Evolutionary conservation across 2,888 invertebrate genomes (phyloP), one percentile per base, ranked within the genome.

Genomic region (Cremastobaeus sp.): DNA sequence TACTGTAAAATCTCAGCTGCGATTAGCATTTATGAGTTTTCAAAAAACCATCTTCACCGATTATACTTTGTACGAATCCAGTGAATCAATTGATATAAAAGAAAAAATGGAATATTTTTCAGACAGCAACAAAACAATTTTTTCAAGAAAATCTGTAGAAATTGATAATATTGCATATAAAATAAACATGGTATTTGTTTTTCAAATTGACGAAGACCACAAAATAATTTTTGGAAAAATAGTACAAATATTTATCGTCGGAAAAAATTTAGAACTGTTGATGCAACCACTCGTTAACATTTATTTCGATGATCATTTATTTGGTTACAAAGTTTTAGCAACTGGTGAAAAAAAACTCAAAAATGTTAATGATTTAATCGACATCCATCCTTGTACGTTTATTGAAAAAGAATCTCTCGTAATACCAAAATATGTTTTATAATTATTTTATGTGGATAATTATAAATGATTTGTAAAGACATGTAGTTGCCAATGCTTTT

Each of bases 101-200:
- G 43, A 64, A 9, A 52, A 52, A 12, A 52, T 15, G 9, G 34
- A 28, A 35, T 64, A 64, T 52, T 64, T 64, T 18, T 43, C 64
- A 21, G 43, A 25, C 12, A 15, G 1, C 2, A 37, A 5, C 1
- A 18, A 25, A 30, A 9, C 12, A 18, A 62, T 50, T 41, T 6
- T 20, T n/a, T 37, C 11, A 11, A 50, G 41, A 21, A 4, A 62
- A 12, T 62, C 1, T 17, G 14, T 48, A 28, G 39, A 62, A 11
- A 9, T 60, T 2, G 39, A 20, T 8, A 11, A 41, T 28, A n/a
- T 50, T 20, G 1, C 1, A 5, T 62, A 62, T 52, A 34, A 41
- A 41, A 43, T 8, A 2, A 20, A 34, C 32, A 39, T 48, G 48
- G 37, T 60, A 28, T 60, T 60, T 11, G 47, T 60, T 0, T 6